These are phyloP conservation scores for Alfaro cultratus DNA, from an alignment of 2,797 vertebrate species.

Conservation along the genomic window DNA sequence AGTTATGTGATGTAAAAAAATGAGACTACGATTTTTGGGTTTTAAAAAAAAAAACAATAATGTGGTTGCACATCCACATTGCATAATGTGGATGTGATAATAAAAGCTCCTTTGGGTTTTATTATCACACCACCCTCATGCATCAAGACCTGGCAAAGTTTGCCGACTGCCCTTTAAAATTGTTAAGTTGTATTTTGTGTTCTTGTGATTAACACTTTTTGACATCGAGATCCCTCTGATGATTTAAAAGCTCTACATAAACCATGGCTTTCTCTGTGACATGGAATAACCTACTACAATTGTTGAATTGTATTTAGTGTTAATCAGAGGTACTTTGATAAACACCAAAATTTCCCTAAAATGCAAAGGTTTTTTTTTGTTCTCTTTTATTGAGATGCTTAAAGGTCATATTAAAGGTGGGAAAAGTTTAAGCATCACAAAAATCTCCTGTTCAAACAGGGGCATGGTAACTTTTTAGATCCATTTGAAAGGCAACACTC, in stretches of 20 bases:
- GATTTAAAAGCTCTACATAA: neutral
- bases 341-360: neutral
- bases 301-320: neutral
- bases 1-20: neutral
- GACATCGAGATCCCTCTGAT: neutral
- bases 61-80: neutral
- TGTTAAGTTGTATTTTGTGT: neutral
- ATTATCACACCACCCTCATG: neutral
- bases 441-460: neutral
- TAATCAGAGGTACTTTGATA: neutral
- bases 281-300: neutral
- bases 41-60: neutral
- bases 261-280: neutral
- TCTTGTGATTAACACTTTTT: neutral
- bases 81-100: too few relatives aligned
- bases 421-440: neutral
- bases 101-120: neutral
- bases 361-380: neutral
- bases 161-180: neutral
- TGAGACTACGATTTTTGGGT: neutral
- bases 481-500: constrained; percentile 3
- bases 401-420: neutral
- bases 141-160: neutral
- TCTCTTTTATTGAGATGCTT: neutral
- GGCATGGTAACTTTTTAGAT: neutral